phyloP scores from a whole-genome alignment of 2,113 vertebrate species.

The Ariopsis seemanni region DNA sequence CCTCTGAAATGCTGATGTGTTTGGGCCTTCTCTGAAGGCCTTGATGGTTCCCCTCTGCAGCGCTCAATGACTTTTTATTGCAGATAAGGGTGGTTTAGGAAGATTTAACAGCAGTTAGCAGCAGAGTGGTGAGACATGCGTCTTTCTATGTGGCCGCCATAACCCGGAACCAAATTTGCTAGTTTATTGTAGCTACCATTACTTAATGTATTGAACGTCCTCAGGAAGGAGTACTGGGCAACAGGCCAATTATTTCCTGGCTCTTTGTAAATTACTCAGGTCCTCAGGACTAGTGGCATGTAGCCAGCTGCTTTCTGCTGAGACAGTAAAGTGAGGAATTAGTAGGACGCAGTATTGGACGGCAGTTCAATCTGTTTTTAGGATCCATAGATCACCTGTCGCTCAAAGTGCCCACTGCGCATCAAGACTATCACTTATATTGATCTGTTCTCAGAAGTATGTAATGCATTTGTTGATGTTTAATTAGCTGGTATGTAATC shows the following conservation, averaged over 20 bases:
- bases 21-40: no score
- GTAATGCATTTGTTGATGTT: constrained; percentile 26
- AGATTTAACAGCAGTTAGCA: no score
- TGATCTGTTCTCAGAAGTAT: constrained; percentile 20
- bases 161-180: not conserved
- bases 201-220: constrained; percentile 11
- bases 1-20: no score
- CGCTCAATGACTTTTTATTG: no score
- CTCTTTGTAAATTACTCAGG: constrained; percentile 34
- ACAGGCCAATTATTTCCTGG: constrained; percentile 11
- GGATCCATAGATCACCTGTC: constrained; percentile 27
- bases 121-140: no score
- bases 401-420: not conserved
- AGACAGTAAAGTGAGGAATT: constrained; percentile 40
- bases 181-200: constrained; percentile 17
- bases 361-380: constrained; percentile 33
- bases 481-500: constrained; percentile 24
- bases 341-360: constrained; percentile 31
- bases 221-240: constrained; percentile 18
- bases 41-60: no score
- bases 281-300: constrained; percentile 10
- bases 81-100: no score
- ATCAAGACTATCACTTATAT: constrained; percentile 6
- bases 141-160: no score
- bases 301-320: constrained; percentile 50